These are phyloP conservation scores for Oplegnathus fasciatus DNA, from an alignment of 2,113 vertebrate genomes.

Conservation along the genomic window DNA sequence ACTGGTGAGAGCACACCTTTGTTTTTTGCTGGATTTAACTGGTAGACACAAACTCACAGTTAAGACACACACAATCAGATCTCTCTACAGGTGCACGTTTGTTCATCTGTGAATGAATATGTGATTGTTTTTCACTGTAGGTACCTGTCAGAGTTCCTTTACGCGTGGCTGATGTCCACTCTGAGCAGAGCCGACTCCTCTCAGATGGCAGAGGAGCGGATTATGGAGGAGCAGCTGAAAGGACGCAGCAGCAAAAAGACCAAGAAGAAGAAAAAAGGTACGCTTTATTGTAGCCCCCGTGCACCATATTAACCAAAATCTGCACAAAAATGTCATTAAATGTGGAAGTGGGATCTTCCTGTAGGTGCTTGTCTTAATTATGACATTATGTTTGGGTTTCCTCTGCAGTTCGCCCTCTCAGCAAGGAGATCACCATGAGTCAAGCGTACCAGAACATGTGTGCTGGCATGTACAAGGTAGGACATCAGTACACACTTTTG, in stretches of 20 bases:
- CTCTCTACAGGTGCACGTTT: background rate
- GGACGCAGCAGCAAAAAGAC: conserved; percentile 98
- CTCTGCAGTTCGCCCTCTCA: conserved; percentile 92
- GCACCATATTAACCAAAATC: background rate
- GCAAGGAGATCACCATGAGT: conserved; percentile 98
- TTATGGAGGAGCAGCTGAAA: conserved; percentile 97
- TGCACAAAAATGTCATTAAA: background rate
- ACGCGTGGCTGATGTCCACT: conserved; percentile 98
- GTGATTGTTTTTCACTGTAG: conserved; percentile 76
- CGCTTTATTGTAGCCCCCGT: background rate
- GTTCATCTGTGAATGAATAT: background rate
- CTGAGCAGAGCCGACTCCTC: conserved; percentile 97
- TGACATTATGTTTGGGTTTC: conserved; percentile 22
- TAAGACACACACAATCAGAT: background rate
- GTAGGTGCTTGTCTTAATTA: background rate
- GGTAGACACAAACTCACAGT: no score
- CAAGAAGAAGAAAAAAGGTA: conserved; percentile 99
- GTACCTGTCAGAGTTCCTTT: conserved; percentile 98
- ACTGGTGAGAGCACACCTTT: conserved; percentile 87
- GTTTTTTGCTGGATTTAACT: background rate
- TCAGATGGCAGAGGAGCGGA: conserved; percentile 97
- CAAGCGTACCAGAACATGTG: conserved; percentile 99
- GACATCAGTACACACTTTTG: background rate
- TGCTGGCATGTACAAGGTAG: conserved; percentile 99
- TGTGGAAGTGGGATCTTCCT: background rate